Evolutionary conservation across 2,797 vertebrate genomes (phyloP).

Genomic region (Rhynchotus rufescens): DNA sequence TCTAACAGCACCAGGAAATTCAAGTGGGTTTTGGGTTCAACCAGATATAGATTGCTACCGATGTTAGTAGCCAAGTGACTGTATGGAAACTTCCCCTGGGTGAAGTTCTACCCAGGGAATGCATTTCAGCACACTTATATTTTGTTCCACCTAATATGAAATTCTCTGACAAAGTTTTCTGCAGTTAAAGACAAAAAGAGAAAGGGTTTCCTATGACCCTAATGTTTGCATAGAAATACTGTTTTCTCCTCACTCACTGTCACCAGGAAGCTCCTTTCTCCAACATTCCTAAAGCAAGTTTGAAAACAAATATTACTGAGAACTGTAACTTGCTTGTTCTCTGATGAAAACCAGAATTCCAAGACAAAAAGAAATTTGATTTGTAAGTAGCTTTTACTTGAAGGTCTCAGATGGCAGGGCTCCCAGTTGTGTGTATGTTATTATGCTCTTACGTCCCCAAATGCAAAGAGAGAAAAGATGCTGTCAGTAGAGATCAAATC

Average conservation of each 20-base stretch:
- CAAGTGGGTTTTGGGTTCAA: neutral
- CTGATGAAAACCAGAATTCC: neutral
- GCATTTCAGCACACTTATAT: neutral
- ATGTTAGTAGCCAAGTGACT: neutral
- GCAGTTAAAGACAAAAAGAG: neutral
- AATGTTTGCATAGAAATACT: neutral
- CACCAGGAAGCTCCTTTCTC: neutral
- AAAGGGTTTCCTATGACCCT: neutral
- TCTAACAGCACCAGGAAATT: rapidly evolving
- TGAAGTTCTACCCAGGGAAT: neutral
- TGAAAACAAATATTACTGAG: neutral
- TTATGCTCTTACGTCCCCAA: neutral
- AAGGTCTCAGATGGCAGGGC: neutral
- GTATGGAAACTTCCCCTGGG: rapidly evolving
- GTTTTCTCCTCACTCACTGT: neutral
- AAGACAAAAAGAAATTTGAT: neutral
- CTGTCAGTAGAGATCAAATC: neutral
- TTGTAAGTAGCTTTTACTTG: neutral
- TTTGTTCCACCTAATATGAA: neutral
- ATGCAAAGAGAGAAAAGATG: neutral
- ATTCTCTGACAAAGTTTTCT: neutral
- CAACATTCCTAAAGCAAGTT: neutral
- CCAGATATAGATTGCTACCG: neutral
- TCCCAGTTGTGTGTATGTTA: neutral
- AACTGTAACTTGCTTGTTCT: neutral